Evolutionary conservation across 92 coral and sea anemone genomes (phyloP).

Genomic region (Porites lobata): DNA sequence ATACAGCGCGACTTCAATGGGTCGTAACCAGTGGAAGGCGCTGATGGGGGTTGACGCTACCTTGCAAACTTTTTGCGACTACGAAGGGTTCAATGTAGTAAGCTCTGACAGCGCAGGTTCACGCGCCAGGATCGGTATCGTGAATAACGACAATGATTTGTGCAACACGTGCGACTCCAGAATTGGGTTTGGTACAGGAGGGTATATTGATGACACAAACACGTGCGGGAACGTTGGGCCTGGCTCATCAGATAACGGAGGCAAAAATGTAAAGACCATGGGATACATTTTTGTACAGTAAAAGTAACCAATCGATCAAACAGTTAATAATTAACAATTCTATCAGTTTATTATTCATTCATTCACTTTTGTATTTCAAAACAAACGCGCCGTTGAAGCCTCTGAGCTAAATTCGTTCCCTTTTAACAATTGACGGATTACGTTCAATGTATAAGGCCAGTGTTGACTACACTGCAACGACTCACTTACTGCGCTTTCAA

Average conservation of each 20-base stretch:
- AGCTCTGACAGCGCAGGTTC: conserved; percentile 13
- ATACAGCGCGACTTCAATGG: background rate
- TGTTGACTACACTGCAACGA: too few species aligned
- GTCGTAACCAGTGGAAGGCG: conserved; percentile 37
- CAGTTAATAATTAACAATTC: too few species aligned
- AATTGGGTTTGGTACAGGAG: conserved; percentile 70
- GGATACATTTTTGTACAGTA: background rate
- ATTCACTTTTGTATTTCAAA: too few species aligned
- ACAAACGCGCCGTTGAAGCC: too few species aligned
- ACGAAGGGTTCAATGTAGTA: conserved; percentile 45
- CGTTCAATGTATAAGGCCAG: too few species aligned
- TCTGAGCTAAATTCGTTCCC: too few species aligned
- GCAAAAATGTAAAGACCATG: background rate
- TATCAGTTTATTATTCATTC: too few species aligned
- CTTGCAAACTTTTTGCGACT: conserved; percentile 27
- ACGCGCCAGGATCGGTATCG: conserved; percentile 60
- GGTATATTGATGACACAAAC: conserved; percentile 54
- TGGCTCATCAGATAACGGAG: background rate
- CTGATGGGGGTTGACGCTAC: conserved; percentile 41
- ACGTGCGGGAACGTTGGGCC: conserved; percentile 66
- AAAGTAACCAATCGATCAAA: background rate
- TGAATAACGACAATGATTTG: conserved; percentile 36
- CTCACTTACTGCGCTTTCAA: too few species aligned
- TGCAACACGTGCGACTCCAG: conserved; percentile 52
- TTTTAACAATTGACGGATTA: too few species aligned